Percentiles rank a stretch among this genome's conserved stretches.
phyloP scores from a whole-genome alignment of 2,888 invertebrate genomes.

The Hyposoter dolosus region DNA sequence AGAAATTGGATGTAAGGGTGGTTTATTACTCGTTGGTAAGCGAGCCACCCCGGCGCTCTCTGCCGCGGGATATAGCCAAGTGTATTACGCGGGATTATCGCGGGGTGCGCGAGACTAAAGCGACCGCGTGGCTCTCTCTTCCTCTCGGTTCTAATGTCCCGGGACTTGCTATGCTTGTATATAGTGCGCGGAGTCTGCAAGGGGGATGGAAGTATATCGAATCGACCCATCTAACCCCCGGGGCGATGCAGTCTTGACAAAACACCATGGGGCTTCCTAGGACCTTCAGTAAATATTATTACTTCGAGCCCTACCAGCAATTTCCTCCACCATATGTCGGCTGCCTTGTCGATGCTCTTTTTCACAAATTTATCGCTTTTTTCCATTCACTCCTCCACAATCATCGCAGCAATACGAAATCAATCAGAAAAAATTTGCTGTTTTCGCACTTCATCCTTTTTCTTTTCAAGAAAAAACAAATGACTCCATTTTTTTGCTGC shows the following conservation, averaged over 20 bases:
- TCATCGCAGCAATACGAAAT: background rate
- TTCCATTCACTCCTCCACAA: background rate
- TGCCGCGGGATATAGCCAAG: constrained; percentile 75
- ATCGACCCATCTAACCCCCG: constrained; percentile 75
- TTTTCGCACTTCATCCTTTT: background rate
- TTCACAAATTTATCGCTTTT: constrained; percentile 43
- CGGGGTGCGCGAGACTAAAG: constrained; percentile 53
- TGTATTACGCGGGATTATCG: constrained; percentile 82
- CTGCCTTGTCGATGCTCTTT: constrained; percentile 67
- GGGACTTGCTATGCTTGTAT: background rate
- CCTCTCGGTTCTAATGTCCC: background rate
- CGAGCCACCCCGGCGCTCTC: background rate
- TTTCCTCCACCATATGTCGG: constrained; percentile 83
- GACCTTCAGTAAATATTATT: constrained; percentile 84
- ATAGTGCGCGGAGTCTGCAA: background rate
- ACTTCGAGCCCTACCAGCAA: constrained; percentile 82
- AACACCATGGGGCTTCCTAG: constrained; percentile 81
- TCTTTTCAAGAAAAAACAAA: background rate
- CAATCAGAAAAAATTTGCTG: no score
- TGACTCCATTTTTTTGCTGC: background rate
- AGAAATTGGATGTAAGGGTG: constrained; percentile 82
- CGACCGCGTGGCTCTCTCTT: constrained; percentile 52
- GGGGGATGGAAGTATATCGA: constrained; percentile 73
- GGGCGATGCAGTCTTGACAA: constrained; percentile 83
- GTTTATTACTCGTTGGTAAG: constrained; percentile 78